These are phyloP conservation scores for Emys orbicularis DNA, from an alignment of 2,797 vertebrate species.

Conservation along the genomic window DNA sequence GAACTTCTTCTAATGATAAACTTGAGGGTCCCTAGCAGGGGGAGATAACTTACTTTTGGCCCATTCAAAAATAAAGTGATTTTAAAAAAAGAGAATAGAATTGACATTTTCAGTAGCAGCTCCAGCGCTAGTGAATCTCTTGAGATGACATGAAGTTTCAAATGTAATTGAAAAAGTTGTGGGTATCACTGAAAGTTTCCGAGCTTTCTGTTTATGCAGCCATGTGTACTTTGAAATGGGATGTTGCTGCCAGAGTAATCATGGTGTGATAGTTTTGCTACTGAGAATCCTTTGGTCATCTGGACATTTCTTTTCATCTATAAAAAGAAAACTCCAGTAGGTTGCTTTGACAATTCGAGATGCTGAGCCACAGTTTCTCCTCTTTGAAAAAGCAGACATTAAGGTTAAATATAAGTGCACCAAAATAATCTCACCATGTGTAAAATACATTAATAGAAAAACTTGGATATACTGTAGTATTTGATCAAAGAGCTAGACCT, in stretches of 20 bases:
- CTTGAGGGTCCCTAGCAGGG: constrained; percentile 52
- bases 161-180: constrained; percentile 41
- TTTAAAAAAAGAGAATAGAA: constrained; percentile 46
- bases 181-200: constrained; percentile 49
- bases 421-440: constrained; percentile 49
- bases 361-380: constrained; percentile 64
- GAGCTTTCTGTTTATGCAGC: constrained; percentile 61
- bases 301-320: constrained; percentile 67
- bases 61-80: constrained; percentile 26
- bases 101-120: constrained; percentile 33
- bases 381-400: constrained; percentile 68
- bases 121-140: constrained; percentile 31
- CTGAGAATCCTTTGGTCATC: constrained; percentile 68
- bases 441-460: constrained; percentile 57
- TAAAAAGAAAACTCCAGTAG: constrained; percentile 57
- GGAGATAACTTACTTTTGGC: constrained; percentile 41
- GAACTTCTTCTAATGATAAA: constrained; percentile 80
- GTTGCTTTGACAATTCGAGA: constrained; percentile 70
- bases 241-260: constrained; percentile 60
- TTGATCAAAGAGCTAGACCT: constrained; percentile 68
- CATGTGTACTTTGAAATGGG: constrained; percentile 52
- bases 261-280: background rate
- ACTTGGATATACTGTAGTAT: constrained; percentile 47
- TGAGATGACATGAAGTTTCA: constrained; percentile 42
- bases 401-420: constrained; percentile 73